These are phyloP conservation scores for Alentia gelatinosa DNA, from an alignment of 2,888 invertebrate species.

Conservation along the genomic window DNA sequence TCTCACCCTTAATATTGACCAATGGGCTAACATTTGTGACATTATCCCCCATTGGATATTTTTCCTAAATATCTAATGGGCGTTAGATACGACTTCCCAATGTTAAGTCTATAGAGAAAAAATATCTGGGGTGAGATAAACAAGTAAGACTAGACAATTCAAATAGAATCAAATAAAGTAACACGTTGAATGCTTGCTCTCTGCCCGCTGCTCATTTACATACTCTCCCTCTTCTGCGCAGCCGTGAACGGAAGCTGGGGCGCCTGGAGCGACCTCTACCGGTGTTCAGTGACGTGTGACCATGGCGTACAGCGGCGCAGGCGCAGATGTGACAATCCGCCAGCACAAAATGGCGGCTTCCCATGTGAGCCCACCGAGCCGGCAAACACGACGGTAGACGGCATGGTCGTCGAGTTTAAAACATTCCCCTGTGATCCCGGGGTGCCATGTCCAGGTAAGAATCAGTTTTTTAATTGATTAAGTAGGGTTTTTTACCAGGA, in stretches of 20 bases:
- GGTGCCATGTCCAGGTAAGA: background rate
- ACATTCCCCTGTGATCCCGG: background rate
- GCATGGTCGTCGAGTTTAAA: background rate
- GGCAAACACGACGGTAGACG: background rate
- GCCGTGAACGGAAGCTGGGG: constrained; percentile 41
- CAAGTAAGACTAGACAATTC: too few species aligned
- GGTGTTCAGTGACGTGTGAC: constrained; percentile 14
- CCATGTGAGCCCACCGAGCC: background rate
- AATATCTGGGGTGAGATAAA: too few species aligned
- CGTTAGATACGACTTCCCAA: too few species aligned
- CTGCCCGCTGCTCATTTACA: background rate
- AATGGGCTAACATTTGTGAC: too few species aligned
- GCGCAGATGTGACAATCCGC: constrained; percentile 27
- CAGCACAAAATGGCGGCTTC: constrained; percentile 5
- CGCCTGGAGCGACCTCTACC: background rate
- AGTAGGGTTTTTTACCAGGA: too few species aligned
- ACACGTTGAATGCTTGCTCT: background rate
- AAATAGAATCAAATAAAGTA: too few species aligned
- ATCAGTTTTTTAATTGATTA: too few species aligned
- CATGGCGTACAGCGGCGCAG: constrained; percentile 29
- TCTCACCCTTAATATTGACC: too few species aligned
- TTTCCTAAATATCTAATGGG: too few species aligned
- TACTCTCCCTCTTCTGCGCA: background rate
- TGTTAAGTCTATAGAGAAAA: too few species aligned
- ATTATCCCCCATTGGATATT: too few species aligned